Conservation (phyloP, 1,140 invertebrate species). For the Sinella curviseta region DNA sequence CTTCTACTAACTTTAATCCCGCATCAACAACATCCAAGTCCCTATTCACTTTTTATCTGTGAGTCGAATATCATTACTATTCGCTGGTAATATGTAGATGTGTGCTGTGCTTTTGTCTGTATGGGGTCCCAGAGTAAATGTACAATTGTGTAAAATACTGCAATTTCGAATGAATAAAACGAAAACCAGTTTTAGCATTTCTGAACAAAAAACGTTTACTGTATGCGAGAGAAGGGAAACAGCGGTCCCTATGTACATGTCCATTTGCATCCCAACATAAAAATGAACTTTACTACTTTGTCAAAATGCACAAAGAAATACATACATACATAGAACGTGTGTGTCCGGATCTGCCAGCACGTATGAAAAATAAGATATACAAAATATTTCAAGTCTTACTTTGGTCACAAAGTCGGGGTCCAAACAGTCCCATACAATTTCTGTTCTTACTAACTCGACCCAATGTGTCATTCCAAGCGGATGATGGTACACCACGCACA, state of each 20-base stretch:
- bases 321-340: no score
- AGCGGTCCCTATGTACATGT: no score
- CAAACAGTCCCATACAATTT: slow-evolving; percentile 62
- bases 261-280: no score
- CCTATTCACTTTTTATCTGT: not conserved
- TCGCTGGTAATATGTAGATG: not conserved
- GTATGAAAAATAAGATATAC: not conserved
- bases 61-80: not conserved
- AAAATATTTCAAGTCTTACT: slow-evolving; percentile 36
- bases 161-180: no score
- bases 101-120: not conserved
- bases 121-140: no score
- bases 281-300: no score
- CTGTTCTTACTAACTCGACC: slow-evolving; percentile 63
- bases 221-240: no score
- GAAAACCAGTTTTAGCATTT: no score
- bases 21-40: not conserved
- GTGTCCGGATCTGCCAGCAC: no score
- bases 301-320: no score
- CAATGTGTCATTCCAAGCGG: slow-evolving; percentile 57
- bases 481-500: slow-evolving; percentile 61
- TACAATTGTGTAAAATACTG: no score
- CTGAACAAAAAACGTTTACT: no score
- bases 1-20: not conserved
- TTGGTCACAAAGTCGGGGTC: slow-evolving; percentile 63